Evolutionary conservation across 2,888 invertebrate species (phyloP), one percentile per base, ranked within the genome.

Genomic region (Ophioninae sp.): DNA sequence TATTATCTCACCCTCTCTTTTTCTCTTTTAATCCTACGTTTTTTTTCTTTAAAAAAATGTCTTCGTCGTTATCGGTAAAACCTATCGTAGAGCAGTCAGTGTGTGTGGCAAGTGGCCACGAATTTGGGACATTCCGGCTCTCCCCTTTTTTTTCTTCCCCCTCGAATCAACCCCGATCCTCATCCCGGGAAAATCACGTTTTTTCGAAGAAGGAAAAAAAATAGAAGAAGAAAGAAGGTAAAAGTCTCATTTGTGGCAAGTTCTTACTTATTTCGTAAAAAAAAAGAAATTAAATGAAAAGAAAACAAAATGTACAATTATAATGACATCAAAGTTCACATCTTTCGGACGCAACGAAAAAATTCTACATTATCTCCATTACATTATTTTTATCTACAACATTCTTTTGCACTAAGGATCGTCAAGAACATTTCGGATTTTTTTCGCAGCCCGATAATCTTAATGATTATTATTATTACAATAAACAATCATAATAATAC

Each of bases 71-170:
- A 81, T 83, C 74, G 78, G 80, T 83, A 79, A 81, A 79, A 84
- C 74, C 82, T 86, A 86, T 84, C 85, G 78, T 83, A 86, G 84
- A 86, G 83, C 85, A 86, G 85, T 85, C 86, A 56, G 56, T 30
- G 75, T 73, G 75, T 73, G 73, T 73, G 44, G 83, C 86, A 81
- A 85, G 61, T 72, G 83, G 30, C 83, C 83, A 44, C 41, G 79
- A 83, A 72, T 44, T 22, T 23, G 7, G 58, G 13, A 6, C 8
- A 64, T 39, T 68, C 30, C 39, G 3, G 30, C 30, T 30, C 3
- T 30, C 68, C 61, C 17, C 39, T 64, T 39, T 74, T 64, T 9
- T 41, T 6, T 41, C 51, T 10, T 51, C 51, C 5, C 13, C 51
- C 13, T 51, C 51, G 51, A 51, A 51, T 6, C 17, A 51, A 51